A percentile compares a stretch with the other conserved stretches of the same genome.
Evolutionary conservation across 1,140 invertebrate genomes (phyloP).

Genomic region (Schlechtendalia chinensis): DNA sequence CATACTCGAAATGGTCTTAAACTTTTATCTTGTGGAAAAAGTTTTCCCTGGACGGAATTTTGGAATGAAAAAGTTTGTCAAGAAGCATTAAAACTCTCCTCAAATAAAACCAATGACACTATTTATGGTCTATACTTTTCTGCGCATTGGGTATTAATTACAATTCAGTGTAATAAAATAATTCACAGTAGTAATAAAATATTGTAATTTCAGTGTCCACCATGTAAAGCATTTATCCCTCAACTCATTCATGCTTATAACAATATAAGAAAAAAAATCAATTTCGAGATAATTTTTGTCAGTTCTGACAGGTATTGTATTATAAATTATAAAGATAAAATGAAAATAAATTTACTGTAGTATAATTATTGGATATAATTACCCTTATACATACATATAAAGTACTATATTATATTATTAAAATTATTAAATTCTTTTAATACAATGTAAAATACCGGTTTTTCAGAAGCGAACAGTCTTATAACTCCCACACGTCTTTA

Average conservation of each 20-base stretch:
- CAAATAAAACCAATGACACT: conserved; percentile 59
- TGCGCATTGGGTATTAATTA: conserved; percentile 71
- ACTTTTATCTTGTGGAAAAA: conserved; percentile 62
- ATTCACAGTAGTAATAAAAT: not conserved
- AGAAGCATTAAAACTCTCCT: conserved; percentile 61
- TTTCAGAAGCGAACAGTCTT: conserved; percentile 68
- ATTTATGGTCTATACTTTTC: conserved; percentile 78
- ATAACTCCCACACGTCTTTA: conserved; percentile 63
- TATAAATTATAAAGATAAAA: not conserved
- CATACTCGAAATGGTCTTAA: conserved; percentile 67
- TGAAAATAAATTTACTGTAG: not conserved
- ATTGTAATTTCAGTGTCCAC: conserved; percentile 69
- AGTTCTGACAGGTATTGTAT: conserved; percentile 72
- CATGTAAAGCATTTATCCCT: conserved; percentile 77
- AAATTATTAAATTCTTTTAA: not conserved
- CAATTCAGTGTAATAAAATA: not conserved
- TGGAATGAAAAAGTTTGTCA: conserved; percentile 58
- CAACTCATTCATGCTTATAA: conserved; percentile 70
- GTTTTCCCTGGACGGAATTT: conserved; percentile 63
- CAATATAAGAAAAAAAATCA: conserved; percentile 66
- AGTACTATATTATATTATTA: not conserved
- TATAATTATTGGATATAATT: too few species aligned
- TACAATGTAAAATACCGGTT: not conserved
- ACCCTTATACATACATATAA: too few species aligned
- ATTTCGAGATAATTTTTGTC: conserved; percentile 78